These are phyloP conservation scores for Neotoxoptera formosana DNA, from an alignment of 1,140 invertebrate genomes.

Conservation along the genomic window DNA sequence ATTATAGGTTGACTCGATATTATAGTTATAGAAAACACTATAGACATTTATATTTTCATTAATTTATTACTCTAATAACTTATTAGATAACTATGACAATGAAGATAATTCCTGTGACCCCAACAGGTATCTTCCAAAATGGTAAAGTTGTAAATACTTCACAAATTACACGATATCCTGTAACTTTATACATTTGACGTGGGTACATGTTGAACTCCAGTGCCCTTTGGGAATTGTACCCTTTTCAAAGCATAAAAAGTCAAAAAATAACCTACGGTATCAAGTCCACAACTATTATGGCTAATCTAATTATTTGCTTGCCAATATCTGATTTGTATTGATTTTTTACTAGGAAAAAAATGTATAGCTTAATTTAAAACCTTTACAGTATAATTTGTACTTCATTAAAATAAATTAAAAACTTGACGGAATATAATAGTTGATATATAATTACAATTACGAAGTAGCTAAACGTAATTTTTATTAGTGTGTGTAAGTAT, in stretches of 20 bases:
- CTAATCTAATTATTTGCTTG: neutral
- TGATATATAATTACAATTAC: too few relatives aligned
- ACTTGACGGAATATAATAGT: too few relatives aligned
- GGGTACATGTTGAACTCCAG: neutral
- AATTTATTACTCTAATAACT: neutral
- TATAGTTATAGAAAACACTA: neutral
- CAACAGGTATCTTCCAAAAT: neutral
- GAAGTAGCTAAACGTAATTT: too few relatives aligned
- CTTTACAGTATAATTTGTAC: too few relatives aligned
- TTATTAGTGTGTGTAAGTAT: too few relatives aligned
- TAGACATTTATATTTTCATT: neutral
- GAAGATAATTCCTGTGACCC: neutral
- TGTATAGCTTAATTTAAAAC: too few relatives aligned
- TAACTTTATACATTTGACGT: slow-evolving; percentile 16
- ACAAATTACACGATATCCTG: neutral
- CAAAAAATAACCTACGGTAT: neutral
- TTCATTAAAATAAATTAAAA: too few relatives aligned
- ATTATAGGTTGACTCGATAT: too few relatives aligned
- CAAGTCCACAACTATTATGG: neutral
- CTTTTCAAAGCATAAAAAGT: neutral
- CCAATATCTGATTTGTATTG: neutral
- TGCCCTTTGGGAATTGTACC: neutral
- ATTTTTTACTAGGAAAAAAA: neutral
- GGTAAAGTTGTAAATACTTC: neutral
- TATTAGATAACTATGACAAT: neutral